Evolutionary conservation across 2,113 vertebrate genomes (phyloP).

Genomic region (Festucalex cinctus): DNA sequence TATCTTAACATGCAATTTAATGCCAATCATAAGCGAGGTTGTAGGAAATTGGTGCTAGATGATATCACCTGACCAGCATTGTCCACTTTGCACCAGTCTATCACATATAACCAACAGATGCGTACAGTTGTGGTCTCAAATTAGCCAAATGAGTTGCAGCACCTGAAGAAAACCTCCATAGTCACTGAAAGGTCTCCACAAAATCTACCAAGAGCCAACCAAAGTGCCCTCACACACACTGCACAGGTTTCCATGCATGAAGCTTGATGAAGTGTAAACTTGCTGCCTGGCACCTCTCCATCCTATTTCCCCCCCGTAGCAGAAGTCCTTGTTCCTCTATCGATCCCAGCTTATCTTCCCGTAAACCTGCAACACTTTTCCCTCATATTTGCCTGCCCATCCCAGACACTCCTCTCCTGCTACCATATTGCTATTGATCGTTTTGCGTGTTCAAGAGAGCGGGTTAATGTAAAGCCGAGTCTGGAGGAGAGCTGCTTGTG

Average conservation of each 20-base stretch:
- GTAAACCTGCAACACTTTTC: conserved; percentile 54
- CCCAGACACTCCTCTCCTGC: conserved; percentile 23
- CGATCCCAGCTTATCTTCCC: conserved; percentile 67
- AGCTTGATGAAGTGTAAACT: conserved; percentile 44
- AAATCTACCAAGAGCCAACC: not conserved
- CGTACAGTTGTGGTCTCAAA: too few relatives aligned
- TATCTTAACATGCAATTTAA: too few relatives aligned
- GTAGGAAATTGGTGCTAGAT: too few relatives aligned
- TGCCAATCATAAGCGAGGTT: too few relatives aligned
- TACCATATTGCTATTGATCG: conserved; percentile 57
- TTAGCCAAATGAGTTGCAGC: not conserved
- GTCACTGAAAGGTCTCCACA: not conserved
- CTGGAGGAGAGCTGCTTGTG: conserved; percentile 10
- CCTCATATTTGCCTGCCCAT: conserved; percentile 14
- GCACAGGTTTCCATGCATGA: conserved; percentile 18
- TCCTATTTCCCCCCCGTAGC: conserved; percentile 32
- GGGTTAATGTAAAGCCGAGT: conserved; percentile 51
- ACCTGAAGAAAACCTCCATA: not conserved
- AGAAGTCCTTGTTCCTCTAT: conserved; percentile 51
- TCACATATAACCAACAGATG: too few relatives aligned
- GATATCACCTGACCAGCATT: too few relatives aligned
- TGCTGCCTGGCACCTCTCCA: conserved; percentile 36
- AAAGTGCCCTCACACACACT: conserved; percentile 6
- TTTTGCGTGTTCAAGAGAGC: conserved; percentile 47
- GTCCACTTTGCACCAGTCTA: too few relatives aligned